Base-by-base conservation (phyloP, 2,113 vertebrate species). In the Stomatorhinus ivindoensis region DNA sequence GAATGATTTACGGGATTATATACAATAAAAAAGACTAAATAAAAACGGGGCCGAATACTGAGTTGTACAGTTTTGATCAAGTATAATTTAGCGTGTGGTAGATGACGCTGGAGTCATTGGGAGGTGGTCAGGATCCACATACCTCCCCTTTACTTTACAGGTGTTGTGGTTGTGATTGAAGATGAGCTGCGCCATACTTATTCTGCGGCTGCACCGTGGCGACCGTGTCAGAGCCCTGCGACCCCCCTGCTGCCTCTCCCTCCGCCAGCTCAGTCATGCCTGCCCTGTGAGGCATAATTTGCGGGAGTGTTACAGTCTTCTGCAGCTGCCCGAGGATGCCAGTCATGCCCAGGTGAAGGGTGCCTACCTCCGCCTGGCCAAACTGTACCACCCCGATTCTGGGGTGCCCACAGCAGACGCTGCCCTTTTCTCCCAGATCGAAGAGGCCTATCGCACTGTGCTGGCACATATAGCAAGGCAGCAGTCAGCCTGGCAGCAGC, bases 341-440 rank as follows among this genome's bases (percentile, higher is more conserved):
- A 94, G 89, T 88, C 92, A 94, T 0, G 95, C 95, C 0, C 95
- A 97, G 8, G 95, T 98, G 87, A 97, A 97, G 90, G 96, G 96
- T 87, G 96, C 98, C 0, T 99, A 97, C 46, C 93, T 91, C 44
- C 95, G 65, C 11, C 95, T 99, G 1, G 98, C 97, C 88, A 99
- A 98, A 90, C 95, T 97, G 3, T 98, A 98, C 93, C 98, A 99
- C 73, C 98, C 98, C 0, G 98, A 99, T 85, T 96, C 97, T 0
- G 96, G 97, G 4, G 94, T 96, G 0, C 47, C 91, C 17, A 95
- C 95, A 0, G 95, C 97, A 2, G 95, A 98, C 47, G 87, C 97
- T 0, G 92, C 80, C 21, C 93, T 94, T 13, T 99, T 99, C 90
- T 93, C 97, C 4, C 94, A 91, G 65, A 94, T 99, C 0, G 96